Base-by-base conservation (phyloP, 2,888 invertebrate species). In the Eucera pruinosa region DNA sequence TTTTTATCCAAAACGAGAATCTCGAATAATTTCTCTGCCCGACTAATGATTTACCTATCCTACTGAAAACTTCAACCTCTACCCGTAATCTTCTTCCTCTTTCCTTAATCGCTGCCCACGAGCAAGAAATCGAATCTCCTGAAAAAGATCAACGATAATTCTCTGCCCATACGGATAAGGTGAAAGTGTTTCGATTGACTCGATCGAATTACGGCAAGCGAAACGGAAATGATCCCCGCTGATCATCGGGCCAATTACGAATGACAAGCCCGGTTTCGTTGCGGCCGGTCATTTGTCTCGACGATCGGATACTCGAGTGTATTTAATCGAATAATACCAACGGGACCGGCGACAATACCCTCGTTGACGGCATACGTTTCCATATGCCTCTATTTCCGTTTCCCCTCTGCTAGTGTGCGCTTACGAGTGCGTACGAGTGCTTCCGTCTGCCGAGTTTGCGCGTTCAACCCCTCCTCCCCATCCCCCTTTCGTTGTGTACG, bases 381-480 rank as follows among this genome's bases (percentile, higher is more conserved):
- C 79, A 79, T 80, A 80, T 73, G 73, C 73, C 78, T 78, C 78
- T 73, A 80, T 78, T 78, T 80, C 78, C 79, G 73, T 57, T 73
- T 68, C 65, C 78, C 73, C 65, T 62, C 13, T 47, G 61, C 69
- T 25, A 18, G 68, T 52, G 65, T 41, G 18, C 69, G 65, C 78
- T 65, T 65, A 68, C 72, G 72, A 73, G 66, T 72, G 77, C 77
- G 78, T 72, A 72, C 71, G 78, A 77, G 78, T 67, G 58, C 48
- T 77, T 78, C 71, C 78, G 77, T 77, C 66, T 72, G 78, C 48
- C 71, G 77, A 66, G 77, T 67, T 66, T 67, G 72, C 67, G 66
- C 77, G 47, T 47, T 33, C 48, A 15, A 30, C n/a, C 27, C 55
- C 1, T n/a, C 25, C 18, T n/a, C n/a, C n/a, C n/a, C n/a, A n/a